These are phyloP conservation scores for Meiosimyza decipiens DNA, from an alignment of 2,888 invertebrate genomes.

Conservation along the genomic window DNA sequence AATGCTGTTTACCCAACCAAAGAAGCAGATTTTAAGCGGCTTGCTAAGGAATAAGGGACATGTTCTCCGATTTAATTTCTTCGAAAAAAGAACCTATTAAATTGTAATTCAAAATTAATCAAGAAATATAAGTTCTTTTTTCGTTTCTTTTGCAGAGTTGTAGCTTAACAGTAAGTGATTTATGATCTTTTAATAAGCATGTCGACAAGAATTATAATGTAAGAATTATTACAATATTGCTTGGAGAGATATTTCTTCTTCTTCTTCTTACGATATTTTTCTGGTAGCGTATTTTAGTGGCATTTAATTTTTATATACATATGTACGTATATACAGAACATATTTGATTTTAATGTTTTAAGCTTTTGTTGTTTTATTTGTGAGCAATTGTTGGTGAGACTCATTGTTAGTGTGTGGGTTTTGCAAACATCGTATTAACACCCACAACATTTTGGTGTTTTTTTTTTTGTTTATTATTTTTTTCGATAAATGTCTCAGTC, in stretches of 20 bases:
- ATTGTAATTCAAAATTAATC: too few species aligned
- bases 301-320: too few species aligned
- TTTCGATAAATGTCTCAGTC: slow-evolving; percentile 16
- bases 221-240: neutral
- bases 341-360: slow-evolving; percentile 42
- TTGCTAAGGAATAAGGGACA: too few species aligned
- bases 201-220: slow-evolving; percentile 13
- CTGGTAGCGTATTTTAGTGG: too few species aligned
- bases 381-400: slow-evolving; percentile 27
- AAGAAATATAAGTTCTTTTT: too few species aligned
- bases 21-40: too few species aligned
- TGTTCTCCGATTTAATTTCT: too few species aligned
- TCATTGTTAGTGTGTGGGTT: slow-evolving; percentile 36
- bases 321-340: too few species aligned
- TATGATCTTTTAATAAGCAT: slow-evolving; percentile 56
- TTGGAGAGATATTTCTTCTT: neutral
- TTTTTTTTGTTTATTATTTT: neutral
- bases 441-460: slow-evolving; percentile 33
- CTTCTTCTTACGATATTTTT: neutral
- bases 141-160: too few species aligned
- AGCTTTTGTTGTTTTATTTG: slow-evolving; percentile 40
- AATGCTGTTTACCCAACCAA: too few species aligned
- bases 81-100: too few species aligned
- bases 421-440: slow-evolving; percentile 36
- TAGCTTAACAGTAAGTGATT: slow-evolving; percentile 57